A percentile compares a stretch with the other conserved stretches of the same genome.
These are phyloP conservation scores for Pelvicachromis taeniatus DNA, from an alignment of 2,113 vertebrate species.

Conservation along the genomic window DNA sequence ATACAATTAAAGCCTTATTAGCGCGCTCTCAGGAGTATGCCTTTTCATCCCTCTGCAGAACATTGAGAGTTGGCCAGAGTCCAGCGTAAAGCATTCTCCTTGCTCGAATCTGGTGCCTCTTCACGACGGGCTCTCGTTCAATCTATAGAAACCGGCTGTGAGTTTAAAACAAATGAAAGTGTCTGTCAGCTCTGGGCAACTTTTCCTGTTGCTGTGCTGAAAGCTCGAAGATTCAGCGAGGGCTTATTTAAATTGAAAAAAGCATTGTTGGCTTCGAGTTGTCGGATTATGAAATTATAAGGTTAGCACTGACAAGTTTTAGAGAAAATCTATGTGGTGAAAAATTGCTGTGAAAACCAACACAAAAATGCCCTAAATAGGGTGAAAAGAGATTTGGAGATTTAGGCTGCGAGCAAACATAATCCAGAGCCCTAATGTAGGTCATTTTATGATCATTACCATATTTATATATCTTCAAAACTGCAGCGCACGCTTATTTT, in stretches of 20 bases:
- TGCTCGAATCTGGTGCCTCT: slow-evolving; percentile 34
- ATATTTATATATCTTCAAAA: slow-evolving; percentile 20
- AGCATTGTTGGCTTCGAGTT: neutral
- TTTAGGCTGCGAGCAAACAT: slow-evolving; percentile 36
- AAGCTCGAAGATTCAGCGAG: neutral
- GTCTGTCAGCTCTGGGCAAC: neutral
- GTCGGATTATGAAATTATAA: slow-evolving; percentile 24
- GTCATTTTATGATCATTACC: slow-evolving; percentile 44
- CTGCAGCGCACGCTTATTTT: neutral
- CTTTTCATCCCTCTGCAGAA: slow-evolving; percentile 77
- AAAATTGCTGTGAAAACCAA: slow-evolving; percentile 15
- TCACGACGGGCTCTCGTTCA: neutral
- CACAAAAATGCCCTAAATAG: slow-evolving; percentile 48
- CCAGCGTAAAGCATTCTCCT: slow-evolving; percentile 65
- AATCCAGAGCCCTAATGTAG: slow-evolving; percentile 53
- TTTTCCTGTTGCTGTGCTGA: neutral
- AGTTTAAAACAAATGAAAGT: slow-evolving; percentile 7
- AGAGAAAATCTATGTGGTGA: slow-evolving; percentile 25
- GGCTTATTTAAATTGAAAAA: neutral
- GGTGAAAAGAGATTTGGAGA: slow-evolving; percentile 60
- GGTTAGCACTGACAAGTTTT: slow-evolving; percentile 18
- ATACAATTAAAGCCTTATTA: slow-evolving; percentile 80
- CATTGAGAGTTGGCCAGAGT: slow-evolving; percentile 74
- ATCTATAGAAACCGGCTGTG: slow-evolving; percentile 15
- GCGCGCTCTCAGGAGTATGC: slow-evolving; percentile 72